phyloP scores from a whole-genome alignment of 2,888 invertebrate species.

The Lithophane leautieri region DNA sequence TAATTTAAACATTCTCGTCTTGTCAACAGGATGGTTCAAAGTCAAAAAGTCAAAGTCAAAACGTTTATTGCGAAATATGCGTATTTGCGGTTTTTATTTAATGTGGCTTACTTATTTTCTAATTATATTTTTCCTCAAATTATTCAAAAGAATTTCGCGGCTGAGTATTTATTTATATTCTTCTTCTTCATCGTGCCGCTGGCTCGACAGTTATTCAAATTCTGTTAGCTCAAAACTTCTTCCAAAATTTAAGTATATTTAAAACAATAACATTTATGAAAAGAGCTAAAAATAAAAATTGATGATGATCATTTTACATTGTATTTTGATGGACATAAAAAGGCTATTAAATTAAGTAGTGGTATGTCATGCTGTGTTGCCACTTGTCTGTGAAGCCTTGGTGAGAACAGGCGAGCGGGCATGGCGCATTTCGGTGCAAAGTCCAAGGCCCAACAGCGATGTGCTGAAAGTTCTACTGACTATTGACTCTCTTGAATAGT shows the following conservation, averaged over 20 bases:
- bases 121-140: not conserved
- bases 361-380: slow-evolving; percentile 17
- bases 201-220: too few species aligned
- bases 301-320: not conserved
- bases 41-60: too few species aligned
- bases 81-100: slow-evolving; percentile 3
- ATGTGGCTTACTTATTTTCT: not conserved
- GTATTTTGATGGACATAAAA: slow-evolving; percentile 4
- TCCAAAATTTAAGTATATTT: too few species aligned
- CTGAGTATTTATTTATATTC: not conserved
- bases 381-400: slow-evolving; percentile 36
- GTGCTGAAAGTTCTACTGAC: slow-evolving; percentile 21
- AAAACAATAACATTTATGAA: not conserved
- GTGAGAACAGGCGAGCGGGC: slow-evolving; percentile 17
- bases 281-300: not conserved
- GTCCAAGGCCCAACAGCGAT: slow-evolving; percentile 46
- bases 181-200: not conserved
- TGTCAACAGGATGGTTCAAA: not conserved
- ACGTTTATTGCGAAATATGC: too few species aligned
- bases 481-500: slow-evolving; percentile 14
- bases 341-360: not conserved
- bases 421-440: slow-evolving; percentile 33
- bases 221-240: too few species aligned
- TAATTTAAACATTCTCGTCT: not conserved
- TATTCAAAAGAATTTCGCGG: not conserved